phyloP scores from a whole-genome alignment of 2,113 vertebrate genomes.

The Gadus macrocephalus region DNA sequence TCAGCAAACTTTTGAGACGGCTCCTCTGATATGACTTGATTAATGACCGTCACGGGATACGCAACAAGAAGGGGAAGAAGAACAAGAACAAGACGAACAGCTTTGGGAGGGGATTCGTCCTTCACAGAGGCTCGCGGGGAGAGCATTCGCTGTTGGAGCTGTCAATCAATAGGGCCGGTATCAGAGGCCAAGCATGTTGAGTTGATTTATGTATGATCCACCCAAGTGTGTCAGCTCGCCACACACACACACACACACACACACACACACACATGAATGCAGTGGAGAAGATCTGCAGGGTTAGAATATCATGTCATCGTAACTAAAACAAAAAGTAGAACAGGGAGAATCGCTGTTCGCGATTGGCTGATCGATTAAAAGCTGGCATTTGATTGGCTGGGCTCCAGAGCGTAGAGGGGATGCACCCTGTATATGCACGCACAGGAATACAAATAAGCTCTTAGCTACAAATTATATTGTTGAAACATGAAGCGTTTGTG shows the following conservation, averaged over 20 bases:
- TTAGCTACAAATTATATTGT: too few species aligned
- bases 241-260: background rate
- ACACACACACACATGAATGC: background rate
- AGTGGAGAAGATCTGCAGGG: background rate
- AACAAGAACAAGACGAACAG: background rate
- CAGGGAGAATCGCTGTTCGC: too few species aligned
- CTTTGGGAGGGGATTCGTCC: conserved; percentile 33
- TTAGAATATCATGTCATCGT: background rate
- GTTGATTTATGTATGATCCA: conserved; percentile 21
- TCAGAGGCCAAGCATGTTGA: conserved; percentile 14
- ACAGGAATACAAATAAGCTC: too few species aligned
- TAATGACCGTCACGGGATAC: conserved; percentile 55
- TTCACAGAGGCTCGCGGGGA: conserved; percentile 39
- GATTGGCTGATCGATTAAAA: too few species aligned
- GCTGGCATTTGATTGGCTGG: too few species aligned
- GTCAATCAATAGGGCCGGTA: conserved; percentile 29
- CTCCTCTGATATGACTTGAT: conserved; percentile 71
- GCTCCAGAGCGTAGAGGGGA: too few species aligned
- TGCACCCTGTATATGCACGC: too few species aligned
- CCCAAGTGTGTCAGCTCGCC: background rate
- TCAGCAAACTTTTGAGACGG: conserved; percentile 65
- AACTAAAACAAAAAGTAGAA: background rate
- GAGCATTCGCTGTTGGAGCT: conserved; percentile 41
- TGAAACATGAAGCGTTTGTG: too few species aligned
- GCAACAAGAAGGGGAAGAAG: conserved; percentile 12